Percentiles rank a stretch among this genome's conserved stretches.
phyloP scores from a whole-genome alignment of 2,888 invertebrate genomes.

The Drosophila fulvimacula region DNA sequence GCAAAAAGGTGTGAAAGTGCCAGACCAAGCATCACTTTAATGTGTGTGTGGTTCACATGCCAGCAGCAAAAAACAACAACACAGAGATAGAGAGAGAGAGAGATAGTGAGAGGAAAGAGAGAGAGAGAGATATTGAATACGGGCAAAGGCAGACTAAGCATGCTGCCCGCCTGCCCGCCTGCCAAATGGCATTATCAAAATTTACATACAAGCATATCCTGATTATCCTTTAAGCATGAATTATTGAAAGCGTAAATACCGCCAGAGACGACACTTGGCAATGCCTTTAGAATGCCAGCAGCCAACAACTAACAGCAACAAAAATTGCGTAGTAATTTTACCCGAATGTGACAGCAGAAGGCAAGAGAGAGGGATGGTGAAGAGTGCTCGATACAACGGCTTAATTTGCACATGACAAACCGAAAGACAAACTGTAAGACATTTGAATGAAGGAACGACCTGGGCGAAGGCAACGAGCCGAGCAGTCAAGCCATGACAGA shows the following conservation, averaged over 20 bases:
- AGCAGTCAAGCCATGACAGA: slow-evolving; percentile 5
- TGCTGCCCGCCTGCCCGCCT: slow-evolving; percentile 32
- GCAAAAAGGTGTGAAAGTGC: slow-evolving; percentile 68
- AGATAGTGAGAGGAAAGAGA: neutral
- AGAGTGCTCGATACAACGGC: slow-evolving; percentile 45
- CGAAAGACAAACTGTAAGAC: slow-evolving; percentile 63
- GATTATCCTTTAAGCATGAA: slow-evolving; percentile 81
- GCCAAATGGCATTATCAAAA: slow-evolving; percentile 79
- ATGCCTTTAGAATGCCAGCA: slow-evolving; percentile 43
- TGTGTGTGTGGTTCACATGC: slow-evolving; percentile 29
- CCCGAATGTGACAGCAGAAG: slow-evolving; percentile 17
- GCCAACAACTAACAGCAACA: slow-evolving; percentile 28
- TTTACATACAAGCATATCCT: slow-evolving; percentile 81
- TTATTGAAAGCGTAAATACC: slow-evolving; percentile 82
- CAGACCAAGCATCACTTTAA: slow-evolving; percentile 28
- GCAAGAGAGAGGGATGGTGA: neutral
- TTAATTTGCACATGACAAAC: slow-evolving; percentile 78
- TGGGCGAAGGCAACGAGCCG: slow-evolving; percentile 4
- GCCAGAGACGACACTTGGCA: slow-evolving; percentile 58
- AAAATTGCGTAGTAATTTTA: slow-evolving; percentile 47
- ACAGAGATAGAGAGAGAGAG: neutral
- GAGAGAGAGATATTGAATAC: neutral
- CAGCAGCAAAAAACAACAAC: slow-evolving; percentile 4
- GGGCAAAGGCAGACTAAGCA: slow-evolving; percentile 1
- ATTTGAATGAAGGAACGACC: slow-evolving; percentile 44